Base-by-base conservation (phyloP, 2,888 invertebrate genomes). In the Stegophylla sp. region DNA sequence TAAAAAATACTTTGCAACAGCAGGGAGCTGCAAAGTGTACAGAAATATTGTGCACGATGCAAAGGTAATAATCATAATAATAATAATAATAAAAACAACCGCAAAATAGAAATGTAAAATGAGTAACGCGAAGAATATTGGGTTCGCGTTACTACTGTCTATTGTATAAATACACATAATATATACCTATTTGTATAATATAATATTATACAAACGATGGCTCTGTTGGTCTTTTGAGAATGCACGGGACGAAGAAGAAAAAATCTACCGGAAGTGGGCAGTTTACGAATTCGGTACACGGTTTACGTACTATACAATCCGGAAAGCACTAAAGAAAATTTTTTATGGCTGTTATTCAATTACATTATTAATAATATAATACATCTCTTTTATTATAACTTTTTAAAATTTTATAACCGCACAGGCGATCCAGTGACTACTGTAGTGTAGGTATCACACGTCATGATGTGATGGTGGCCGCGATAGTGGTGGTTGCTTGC, bases 261-360 rank as follows among this genome's bases (percentile, higher is more conserved):
- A 56, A 59, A 48, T 15, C 66, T 1, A 45, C 66, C 56, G 76
- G 76, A 77, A 77, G 56, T 45, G 67, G 67, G 45, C 67, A 77
- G 76, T 67, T 77, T 77, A 77, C 67, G 15, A 41, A 67, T 77
- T 76, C 75, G 64, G 28, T 41, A 9, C 75, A 75, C 75, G 75
- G 20, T 23, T 20, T 41, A 48, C n/a, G n/a, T n/a, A n/a, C n/a
- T n/a, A n/a, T n/a, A n/a, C 10, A 74, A 23, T 51, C 23, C 45
- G 20, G 13, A 74, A 74, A 61, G 28, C 43, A 28, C 28, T 17
- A 17, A 41, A n/a, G 41, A n/a, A 12, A 56, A 43, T 43, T 28
- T 59, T 59, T 72, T 61, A 61, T 61, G 28, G 26, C 3, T 34
- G 61, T 28, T 61, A 61, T 28, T 59, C 56, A 26, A 23, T 51